Evolutionary conservation across 1,140 invertebrate genomes (phyloP).

Genomic region (Pissodes strobi): DNA sequence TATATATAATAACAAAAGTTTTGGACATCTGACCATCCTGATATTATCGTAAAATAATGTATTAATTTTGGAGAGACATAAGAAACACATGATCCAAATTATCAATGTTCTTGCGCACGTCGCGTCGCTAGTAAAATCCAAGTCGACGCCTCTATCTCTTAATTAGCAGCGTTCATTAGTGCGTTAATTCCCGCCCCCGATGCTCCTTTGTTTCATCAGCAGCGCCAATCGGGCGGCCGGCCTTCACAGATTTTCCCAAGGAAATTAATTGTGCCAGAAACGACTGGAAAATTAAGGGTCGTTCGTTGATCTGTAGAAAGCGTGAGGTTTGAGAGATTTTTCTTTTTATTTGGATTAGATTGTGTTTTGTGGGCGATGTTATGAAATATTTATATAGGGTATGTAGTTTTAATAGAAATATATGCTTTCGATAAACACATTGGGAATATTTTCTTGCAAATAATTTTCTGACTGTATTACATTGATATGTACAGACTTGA

Average conservation of each 20-base stretch:
- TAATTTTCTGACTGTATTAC: too few relatives aligned
- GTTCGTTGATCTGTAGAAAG: conserved; percentile 27
- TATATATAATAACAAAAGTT: too few relatives aligned
- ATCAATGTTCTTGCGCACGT: too few relatives aligned
- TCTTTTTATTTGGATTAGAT: conserved; percentile 32
- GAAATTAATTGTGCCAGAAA: conserved; percentile 29
- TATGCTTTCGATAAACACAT: not conserved
- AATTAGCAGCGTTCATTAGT: conserved; percentile 26
- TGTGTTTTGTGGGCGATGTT: conserved; percentile 17
- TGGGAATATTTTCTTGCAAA: not conserved
- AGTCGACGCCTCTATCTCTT: conserved; percentile 16
- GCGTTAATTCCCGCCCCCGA: conserved; percentile 17
- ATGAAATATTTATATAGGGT: not conserved
- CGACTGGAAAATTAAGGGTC: conserved; percentile 28
- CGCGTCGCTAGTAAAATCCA: conserved; percentile 2
- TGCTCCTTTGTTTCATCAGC: conserved; percentile 24
- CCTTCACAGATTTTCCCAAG: conserved; percentile 27
- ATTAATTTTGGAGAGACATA: too few relatives aligned
- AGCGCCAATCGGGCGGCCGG: conserved; percentile 6
- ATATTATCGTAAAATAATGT: too few relatives aligned
- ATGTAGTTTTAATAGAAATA: conserved; percentile 16
- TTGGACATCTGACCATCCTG: too few relatives aligned
- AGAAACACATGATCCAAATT: too few relatives aligned
- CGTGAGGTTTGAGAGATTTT: conserved; percentile 29
- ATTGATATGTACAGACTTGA: too few relatives aligned